Evolutionary conservation across 2,797 vertebrate species (phyloP).

Genomic region (Oryzias sinensis): DNA sequence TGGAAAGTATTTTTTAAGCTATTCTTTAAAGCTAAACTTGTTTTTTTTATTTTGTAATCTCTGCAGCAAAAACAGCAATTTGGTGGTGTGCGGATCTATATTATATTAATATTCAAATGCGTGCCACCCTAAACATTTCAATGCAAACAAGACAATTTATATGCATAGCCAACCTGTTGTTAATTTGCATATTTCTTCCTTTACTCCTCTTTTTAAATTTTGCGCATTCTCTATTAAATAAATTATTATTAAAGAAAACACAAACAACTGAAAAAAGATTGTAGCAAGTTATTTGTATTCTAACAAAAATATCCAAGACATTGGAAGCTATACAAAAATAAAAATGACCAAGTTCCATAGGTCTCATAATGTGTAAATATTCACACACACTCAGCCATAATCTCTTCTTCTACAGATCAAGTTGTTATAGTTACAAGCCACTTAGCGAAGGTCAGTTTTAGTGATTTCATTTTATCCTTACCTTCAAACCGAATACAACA

Average conservation of each 20-base stretch:
- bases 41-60: not conserved
- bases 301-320: slow-evolving; percentile 97
- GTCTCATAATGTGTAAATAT: slow-evolving; percentile 79
- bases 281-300: slow-evolving; percentile 96
- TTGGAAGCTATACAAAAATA: slow-evolving; percentile 95
- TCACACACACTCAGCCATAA: slow-evolving; percentile 84
- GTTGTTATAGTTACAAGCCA: slow-evolving; percentile 67
- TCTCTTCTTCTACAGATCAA: slow-evolving; percentile 78
- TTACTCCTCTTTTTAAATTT: slow-evolving; percentile 32
- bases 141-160: slow-evolving; percentile 29
- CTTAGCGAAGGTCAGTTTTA: slow-evolving; percentile 58
- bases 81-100: not conserved
- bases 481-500: slow-evolving; percentile 74
- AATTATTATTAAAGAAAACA: slow-evolving; percentile 31
- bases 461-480: slow-evolving; percentile 71
- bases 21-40: not conserved
- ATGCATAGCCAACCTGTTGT: slow-evolving; percentile 70
- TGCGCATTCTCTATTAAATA: slow-evolving; percentile 19
- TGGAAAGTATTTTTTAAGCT: too few species aligned
- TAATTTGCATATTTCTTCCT: slow-evolving; percentile 53
- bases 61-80: not conserved
- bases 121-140: slow-evolving; percentile 14
- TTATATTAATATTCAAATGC: not conserved
- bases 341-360: slow-evolving; percentile 86
- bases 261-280: slow-evolving; percentile 68